These are phyloP conservation scores for Rhombomys opimus DNA, from an alignment of 2,113 vertebrate genomes.

Conservation along the genomic window DNA sequence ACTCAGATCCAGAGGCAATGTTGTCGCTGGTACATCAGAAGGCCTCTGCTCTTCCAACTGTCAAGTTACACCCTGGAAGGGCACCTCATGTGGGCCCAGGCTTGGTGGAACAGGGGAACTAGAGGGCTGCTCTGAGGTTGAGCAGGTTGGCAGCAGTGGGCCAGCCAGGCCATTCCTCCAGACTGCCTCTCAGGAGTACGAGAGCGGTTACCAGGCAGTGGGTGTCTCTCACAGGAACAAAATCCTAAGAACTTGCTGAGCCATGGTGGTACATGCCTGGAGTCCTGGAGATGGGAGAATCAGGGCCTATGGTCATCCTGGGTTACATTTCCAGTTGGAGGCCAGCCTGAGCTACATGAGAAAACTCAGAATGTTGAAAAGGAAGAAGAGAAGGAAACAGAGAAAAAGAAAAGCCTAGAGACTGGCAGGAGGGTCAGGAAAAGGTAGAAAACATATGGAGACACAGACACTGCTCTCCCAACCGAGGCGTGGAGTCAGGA, in stretches of 20 bases:
- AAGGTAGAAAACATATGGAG: background rate
- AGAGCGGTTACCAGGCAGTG: background rate
- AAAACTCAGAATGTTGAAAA: background rate
- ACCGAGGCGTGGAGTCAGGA: background rate
- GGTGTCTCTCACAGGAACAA: background rate
- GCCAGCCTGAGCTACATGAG: background rate
- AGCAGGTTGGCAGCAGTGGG: background rate
- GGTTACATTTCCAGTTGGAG: background rate
- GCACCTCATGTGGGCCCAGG: background rate
- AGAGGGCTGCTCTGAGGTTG: background rate
- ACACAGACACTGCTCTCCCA: background rate
- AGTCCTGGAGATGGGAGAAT: background rate
- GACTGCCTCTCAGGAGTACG: too few species aligned
- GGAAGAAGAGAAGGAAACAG: background rate
- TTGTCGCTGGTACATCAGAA: background rate
- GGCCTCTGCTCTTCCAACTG: slow-evolving; percentile 6
- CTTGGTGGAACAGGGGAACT: background rate
- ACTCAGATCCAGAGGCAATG: background rate
- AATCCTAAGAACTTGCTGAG: background rate
- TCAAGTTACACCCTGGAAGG: background rate
- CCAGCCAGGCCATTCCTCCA: background rate
- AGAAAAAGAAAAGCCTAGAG: background rate
- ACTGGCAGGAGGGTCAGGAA: background rate
- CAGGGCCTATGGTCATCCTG: background rate
- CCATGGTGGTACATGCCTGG: background rate